Conservation (phyloP, 2,113 vertebrate species). For the Hippocampus comes region DNA sequence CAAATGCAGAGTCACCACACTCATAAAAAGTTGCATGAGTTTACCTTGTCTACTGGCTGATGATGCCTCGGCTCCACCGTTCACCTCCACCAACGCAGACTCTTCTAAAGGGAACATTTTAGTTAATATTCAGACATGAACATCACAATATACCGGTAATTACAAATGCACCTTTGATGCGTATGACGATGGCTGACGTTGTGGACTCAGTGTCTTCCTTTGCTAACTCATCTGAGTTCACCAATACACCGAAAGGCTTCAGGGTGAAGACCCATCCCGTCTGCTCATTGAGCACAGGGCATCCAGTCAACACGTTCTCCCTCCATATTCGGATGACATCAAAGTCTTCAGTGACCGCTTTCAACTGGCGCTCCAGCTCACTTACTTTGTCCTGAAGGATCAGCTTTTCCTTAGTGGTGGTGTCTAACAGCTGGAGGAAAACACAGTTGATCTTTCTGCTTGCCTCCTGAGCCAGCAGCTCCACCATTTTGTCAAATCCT, state of each 20-base stretch:
- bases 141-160: background rate
- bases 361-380: conserved; percentile 44
- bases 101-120: background rate
- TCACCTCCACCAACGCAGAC: background rate
- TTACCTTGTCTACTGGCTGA: conserved; percentile 14
- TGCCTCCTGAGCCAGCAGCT: conserved; percentile 52
- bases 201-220: background rate
- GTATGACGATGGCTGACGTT: background rate
- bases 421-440: conserved; percentile 49
- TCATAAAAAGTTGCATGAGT: background rate
- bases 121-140: background rate
- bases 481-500: conserved; percentile 7
- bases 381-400: conserved; percentile 22
- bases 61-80: background rate
- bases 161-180: conserved; percentile 8
- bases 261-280: conserved; percentile 41
- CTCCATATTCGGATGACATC: conserved; percentile 34
- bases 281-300: conserved; percentile 50
- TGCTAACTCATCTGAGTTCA: background rate
- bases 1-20: too few species aligned
- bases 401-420: conserved; percentile 28
- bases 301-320: conserved; percentile 40
- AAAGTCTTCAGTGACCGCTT: background rate
- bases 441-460: conserved; percentile 58
- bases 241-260: conserved; percentile 39